Percentiles rank a stretch among this genome's conserved stretches.
Conservation (phyloP, 1,140 invertebrate species). For the Zaprionus camerounensis region DNA sequence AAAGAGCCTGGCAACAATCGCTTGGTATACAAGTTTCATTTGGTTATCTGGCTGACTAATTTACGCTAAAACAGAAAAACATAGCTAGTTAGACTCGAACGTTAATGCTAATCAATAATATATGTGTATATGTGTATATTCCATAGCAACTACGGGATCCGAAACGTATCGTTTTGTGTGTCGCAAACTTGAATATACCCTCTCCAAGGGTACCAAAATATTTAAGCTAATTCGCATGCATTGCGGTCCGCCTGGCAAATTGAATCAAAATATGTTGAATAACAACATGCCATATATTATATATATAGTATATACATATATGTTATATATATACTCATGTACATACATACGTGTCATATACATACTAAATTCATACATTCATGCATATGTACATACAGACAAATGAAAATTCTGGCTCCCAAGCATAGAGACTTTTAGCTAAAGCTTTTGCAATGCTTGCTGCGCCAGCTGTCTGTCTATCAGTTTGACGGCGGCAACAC, state of each 20-base stretch:
- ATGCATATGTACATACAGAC: neutral
- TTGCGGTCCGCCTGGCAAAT: constrained; percentile 13
- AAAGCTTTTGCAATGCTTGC: constrained; percentile 14
- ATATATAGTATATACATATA: neutral
- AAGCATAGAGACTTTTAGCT: neutral
- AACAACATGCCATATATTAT: neutral
- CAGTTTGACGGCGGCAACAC: neutral
- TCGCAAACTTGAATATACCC: no score
- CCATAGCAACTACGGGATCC: no score
- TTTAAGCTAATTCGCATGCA: constrained; percentile 2
- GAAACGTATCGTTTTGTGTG: no score
- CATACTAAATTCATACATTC: no score
- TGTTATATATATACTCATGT: neutral
- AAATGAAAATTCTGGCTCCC: neutral
- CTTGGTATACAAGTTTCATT: no score
- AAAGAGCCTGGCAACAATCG: no score
- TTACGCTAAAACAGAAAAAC: no score
- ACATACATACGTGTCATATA: neutral
- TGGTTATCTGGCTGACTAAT: no score
- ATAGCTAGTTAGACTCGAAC: no score
- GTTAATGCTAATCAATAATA: no score
- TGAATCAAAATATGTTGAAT: constrained; percentile 22
- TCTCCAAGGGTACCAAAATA: neutral
- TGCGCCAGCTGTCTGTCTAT: constrained; percentile 20
- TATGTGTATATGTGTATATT: no score